Conservation (phyloP, 2,888 invertebrate species). For the Heteromurus nitidus region DNA sequence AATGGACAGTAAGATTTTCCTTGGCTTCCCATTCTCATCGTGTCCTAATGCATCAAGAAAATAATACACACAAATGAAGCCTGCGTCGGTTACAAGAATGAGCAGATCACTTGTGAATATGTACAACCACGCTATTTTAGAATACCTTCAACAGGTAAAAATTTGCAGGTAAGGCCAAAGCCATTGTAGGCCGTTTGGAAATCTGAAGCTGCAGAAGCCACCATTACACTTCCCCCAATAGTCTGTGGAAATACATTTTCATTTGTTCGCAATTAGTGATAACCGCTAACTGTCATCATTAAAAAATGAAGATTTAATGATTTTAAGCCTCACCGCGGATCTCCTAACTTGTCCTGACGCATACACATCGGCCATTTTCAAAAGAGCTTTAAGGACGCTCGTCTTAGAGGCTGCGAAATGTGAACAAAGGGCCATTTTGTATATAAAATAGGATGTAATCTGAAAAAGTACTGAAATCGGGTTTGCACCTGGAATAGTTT, state of each 20-base stretch:
- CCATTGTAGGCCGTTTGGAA: constrained; percentile 76
- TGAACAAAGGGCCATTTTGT: constrained; percentile 68
- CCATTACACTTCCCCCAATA: constrained; percentile 92
- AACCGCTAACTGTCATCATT: constrained; percentile 11
- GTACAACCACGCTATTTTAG: no score
- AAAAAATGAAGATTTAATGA: background rate
- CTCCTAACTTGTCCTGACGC: constrained; percentile 96
- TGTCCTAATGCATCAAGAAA: no score
- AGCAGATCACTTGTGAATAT: no score
- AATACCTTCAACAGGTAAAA: background rate
- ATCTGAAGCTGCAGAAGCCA: constrained; percentile 94
- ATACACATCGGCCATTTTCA: constrained; percentile 93
- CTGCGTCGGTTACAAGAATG: no score
- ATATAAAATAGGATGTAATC: background rate
- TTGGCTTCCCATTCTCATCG: constrained; percentile 13
- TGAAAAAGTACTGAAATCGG: no score
- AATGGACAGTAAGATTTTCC: background rate
- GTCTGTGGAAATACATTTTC: no score
- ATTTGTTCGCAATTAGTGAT: no score
- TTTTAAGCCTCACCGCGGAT: constrained; percentile 81
- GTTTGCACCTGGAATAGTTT: constrained; percentile 31
- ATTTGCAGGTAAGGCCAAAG: constrained; percentile 32
- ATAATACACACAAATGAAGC: no score
- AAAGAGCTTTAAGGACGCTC: constrained; percentile 82
- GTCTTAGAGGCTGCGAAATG: constrained; percentile 78